A percentile compares a stretch with the other conserved stretches of the same genome.
Evolutionary conservation across 1,140 invertebrate genomes (phyloP).

Genomic region (Cydia pomonella): DNA sequence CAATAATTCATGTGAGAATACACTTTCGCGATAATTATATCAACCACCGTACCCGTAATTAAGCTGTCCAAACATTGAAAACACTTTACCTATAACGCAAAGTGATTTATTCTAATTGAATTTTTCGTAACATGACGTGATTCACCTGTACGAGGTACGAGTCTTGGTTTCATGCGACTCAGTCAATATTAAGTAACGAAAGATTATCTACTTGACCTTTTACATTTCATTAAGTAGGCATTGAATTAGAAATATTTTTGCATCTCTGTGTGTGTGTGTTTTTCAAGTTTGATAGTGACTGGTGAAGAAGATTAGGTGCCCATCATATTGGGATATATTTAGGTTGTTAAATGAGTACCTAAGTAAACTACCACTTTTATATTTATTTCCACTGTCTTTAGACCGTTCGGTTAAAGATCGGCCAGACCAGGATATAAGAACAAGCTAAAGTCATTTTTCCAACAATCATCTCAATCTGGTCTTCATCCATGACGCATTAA

Average conservation of each 20-base stretch:
- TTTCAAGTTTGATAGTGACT: background rate
- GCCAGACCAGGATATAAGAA: no score
- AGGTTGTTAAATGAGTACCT: no score
- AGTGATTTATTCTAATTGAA: constrained; percentile 23
- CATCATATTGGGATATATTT: no score
- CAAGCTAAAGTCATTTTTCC: no score
- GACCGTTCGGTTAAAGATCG: no score
- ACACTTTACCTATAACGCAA: background rate
- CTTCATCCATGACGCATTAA: no score
- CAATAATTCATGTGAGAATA: background rate
- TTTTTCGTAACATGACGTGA: constrained; percentile 19
- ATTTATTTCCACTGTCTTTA: no score
- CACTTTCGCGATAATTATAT: constrained; percentile 1
- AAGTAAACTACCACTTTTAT: no score
- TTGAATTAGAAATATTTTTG: background rate
- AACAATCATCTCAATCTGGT: no score
- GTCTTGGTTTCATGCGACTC: background rate
- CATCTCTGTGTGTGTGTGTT: background rate
- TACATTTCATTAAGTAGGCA: background rate
- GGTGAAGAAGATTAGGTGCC: no score
- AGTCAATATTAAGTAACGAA: background rate
- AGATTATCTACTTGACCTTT: background rate
- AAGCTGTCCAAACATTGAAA: constrained; percentile 24
- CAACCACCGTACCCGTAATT: background rate
- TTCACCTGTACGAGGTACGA: background rate